Conservation (phyloP, 2,113 vertebrate genomes). For the Neotragus moschatus region DNA sequence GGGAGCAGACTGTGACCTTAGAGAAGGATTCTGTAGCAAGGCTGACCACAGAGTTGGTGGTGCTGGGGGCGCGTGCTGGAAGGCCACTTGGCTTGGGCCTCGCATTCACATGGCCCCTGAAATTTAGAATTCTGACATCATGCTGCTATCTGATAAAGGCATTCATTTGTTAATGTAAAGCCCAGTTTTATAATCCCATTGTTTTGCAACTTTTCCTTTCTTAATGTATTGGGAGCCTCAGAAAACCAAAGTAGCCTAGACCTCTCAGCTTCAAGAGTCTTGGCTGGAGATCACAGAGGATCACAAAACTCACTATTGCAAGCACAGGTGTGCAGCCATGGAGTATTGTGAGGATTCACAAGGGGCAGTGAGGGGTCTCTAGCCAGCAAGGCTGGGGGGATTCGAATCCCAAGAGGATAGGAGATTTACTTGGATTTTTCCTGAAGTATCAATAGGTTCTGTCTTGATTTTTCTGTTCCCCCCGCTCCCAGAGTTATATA, state of each 20-base stretch:
- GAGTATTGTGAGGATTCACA: not conserved
- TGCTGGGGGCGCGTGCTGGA: not conserved
- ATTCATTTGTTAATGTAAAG: not conserved
- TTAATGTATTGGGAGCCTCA: not conserved
- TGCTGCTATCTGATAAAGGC: not conserved
- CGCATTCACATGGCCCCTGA: not conserved
- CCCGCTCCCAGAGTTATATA: not conserved
- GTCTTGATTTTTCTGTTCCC: not conserved
- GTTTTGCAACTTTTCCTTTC: conserved; percentile 9
- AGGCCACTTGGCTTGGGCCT: not conserved
- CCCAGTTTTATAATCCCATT: not conserved
- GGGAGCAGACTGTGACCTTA: not conserved
- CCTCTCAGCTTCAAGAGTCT: not conserved
- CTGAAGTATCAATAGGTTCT: not conserved
- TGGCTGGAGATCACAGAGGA: not conserved
- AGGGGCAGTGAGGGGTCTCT: not conserved
- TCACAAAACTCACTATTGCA: not conserved
- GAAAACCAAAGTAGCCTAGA: not conserved
- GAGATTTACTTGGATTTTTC: not conserved
- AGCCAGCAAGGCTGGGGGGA: not conserved
- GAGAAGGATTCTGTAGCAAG: not conserved
- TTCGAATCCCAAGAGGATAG: not conserved
- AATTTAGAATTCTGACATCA: not conserved
- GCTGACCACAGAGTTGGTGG: not conserved
- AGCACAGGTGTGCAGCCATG: accelerated